These are phyloP conservation scores for Conus canariensis DNA, from an alignment of 2,888 invertebrate genomes.

Conservation along the genomic window DNA sequence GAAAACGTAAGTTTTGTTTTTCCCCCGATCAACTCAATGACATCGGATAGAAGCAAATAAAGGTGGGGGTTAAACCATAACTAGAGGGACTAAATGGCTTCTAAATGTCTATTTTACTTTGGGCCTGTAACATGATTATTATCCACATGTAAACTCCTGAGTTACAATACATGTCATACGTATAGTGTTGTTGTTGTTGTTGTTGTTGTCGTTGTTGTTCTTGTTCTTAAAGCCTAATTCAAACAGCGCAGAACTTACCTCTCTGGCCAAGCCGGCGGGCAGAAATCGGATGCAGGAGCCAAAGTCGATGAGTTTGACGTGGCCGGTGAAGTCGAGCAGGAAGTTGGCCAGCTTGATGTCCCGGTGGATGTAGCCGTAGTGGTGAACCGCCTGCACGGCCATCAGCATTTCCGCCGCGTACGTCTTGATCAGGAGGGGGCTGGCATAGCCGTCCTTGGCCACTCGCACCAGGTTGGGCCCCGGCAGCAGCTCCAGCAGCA, in stretches of 20 bases:
- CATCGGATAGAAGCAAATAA: no score
- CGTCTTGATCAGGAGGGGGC: not conserved
- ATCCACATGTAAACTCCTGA: no score
- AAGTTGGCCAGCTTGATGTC: constrained; percentile 44
- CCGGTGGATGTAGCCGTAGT: constrained; percentile 39
- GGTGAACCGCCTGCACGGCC: constrained; percentile 7
- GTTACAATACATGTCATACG: no score
- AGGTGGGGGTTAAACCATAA: no score
- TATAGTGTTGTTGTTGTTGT: no score
- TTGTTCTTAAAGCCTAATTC: no score
- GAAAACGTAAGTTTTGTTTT: no score
- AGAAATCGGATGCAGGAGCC: constrained; percentile 33
- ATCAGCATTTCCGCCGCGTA: constrained; percentile 39
- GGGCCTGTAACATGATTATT: no score
- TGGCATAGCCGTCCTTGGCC: not conserved
- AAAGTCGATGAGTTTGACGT: constrained; percentile 40
- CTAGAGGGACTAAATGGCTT: no score
- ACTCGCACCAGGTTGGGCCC: not conserved
- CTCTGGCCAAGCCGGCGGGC: not conserved
- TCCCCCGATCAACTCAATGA: no score
- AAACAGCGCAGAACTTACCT: not conserved
- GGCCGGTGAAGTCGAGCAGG: not conserved
- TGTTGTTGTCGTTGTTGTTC: no score
- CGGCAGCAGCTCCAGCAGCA: not conserved
- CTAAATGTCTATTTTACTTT: no score